Percentiles rank a stretch among this genome's conserved stretches.
phyloP scores from a whole-genome alignment of 2,113 vertebrate species.

The Gnathonemus longibarbis region DNA sequence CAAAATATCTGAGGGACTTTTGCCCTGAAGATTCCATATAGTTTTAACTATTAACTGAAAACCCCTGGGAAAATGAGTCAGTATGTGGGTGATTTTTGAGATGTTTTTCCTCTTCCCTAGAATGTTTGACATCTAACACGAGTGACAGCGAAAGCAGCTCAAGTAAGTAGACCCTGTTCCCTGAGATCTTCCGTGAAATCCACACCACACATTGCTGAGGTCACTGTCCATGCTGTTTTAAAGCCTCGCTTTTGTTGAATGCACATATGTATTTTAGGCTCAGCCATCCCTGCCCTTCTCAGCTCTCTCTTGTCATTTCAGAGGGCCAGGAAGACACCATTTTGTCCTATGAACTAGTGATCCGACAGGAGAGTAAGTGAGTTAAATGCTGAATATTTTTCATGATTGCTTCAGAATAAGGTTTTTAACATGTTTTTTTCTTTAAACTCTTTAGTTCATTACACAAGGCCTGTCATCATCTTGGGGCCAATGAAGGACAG shows the following conservation, averaged over 20 bases:
- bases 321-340: conserved; percentile 97
- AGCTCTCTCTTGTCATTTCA: conserved; percentile 46
- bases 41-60: not conserved
- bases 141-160: conserved; percentile 99
- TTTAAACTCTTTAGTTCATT: conserved; percentile 73
- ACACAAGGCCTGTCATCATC: conserved; percentile 93
- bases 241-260: not conserved
- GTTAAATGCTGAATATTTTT: not conserved
- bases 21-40: not conserved
- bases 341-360: conserved; percentile 94
- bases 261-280: not conserved
- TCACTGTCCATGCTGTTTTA: not conserved
- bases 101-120: conserved; percentile 57
- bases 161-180: conserved; percentile 73
- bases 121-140: conserved; percentile 97
- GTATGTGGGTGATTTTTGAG: not conserved
- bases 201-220: conserved; percentile 25
- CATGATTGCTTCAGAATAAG: not conserved
- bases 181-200: not conserved
- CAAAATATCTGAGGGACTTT: not conserved
- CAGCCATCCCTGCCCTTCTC: not conserved
- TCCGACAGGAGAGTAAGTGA: conserved; percentile 94
- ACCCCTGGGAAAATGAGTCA: not conserved
- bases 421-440: not conserved
- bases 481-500: conserved; percentile 95